These are phyloP conservation scores for Sarcophaga peregrina DNA, from an alignment of 1,140 invertebrate genomes.

Conservation along the genomic window DNA sequence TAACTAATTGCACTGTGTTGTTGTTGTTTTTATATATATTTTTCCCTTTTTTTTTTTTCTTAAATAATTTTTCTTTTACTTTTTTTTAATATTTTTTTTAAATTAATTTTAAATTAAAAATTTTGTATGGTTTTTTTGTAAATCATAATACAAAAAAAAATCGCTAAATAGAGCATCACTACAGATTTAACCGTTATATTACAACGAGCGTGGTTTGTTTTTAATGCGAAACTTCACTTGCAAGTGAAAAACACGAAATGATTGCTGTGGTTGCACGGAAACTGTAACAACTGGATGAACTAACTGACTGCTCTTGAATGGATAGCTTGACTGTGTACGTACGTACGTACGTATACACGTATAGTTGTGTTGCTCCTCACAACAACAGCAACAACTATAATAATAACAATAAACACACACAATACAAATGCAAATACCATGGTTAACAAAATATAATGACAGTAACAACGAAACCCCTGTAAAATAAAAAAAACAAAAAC, in stretches of 20 bases:
- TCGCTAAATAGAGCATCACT: neutral
- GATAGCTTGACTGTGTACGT: neutral
- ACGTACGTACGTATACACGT: neutral
- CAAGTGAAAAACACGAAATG: slow-evolving; percentile 45
- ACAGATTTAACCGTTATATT: neutral
- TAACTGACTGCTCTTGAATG: neutral
- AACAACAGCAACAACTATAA: too few species aligned
- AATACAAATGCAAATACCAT: too few species aligned
- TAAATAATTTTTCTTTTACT: neutral
- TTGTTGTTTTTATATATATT: too few species aligned
- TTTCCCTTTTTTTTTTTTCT: neutral
- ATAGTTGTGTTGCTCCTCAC: too few species aligned
- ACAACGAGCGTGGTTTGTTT: neutral
- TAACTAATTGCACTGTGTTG: too few species aligned
- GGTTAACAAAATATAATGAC: neutral
- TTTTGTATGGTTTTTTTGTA: neutral
- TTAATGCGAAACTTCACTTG: slow-evolving; percentile 13
- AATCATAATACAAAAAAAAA: neutral
- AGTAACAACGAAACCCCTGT: neutral
- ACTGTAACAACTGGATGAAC: slow-evolving; percentile 30
- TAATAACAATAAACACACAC: too few species aligned
- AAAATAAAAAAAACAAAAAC: too few species aligned
- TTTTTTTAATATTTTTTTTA: neutral
- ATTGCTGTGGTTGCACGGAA: slow-evolving; percentile 27
- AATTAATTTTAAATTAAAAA: neutral